A percentile compares a stretch with the other conserved stretches of the same genome.
phyloP scores from a whole-genome alignment of 2,888 invertebrate species.

The Chalcosyrphus nemorum region DNA sequence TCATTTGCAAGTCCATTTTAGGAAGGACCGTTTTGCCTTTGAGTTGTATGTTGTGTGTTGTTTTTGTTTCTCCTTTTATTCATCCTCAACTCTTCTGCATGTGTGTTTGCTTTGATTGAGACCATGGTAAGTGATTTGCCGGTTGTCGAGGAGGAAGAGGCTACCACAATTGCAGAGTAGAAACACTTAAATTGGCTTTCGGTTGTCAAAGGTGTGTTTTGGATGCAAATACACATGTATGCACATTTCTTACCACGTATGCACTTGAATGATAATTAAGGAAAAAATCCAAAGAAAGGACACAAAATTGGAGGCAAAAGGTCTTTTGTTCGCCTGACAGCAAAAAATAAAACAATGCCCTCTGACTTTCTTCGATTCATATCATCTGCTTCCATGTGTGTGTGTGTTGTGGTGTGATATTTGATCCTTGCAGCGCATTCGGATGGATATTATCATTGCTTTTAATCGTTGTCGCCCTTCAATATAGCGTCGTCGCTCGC shows the following conservation, averaged over 20 bases:
- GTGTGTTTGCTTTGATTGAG: constrained; percentile 66
- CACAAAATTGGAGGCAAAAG: constrained; percentile 61
- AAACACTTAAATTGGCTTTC: constrained; percentile 67
- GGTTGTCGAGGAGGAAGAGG: constrained; percentile 27
- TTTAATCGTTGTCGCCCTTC: constrained; percentile 42
- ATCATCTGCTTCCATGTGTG: background rate
- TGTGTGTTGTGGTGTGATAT: constrained; percentile 9
- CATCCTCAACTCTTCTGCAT: constrained; percentile 16
- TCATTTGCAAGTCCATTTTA: constrained; percentile 67
- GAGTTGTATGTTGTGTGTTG: constrained; percentile 6
- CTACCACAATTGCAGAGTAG: constrained; percentile 8
- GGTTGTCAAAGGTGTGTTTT: constrained; percentile 64
- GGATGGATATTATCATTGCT: constrained; percentile 44
- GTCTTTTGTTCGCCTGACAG: constrained; percentile 36
- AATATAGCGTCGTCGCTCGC: constrained; percentile 18
- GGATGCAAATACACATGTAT: constrained; percentile 59
- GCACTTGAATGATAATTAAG: constrained; percentile 70
- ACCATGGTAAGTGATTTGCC: constrained; percentile 63
- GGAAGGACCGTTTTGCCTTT: constrained; percentile 22
- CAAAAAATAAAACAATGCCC: background rate
- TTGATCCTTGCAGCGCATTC: constrained; percentile 51
- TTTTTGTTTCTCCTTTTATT: constrained; percentile 19
- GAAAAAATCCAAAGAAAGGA: constrained; percentile 30
- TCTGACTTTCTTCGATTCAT: constrained; percentile 18
- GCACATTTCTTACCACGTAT: constrained; percentile 26